Evolutionary conservation across 2,797 vertebrate species (phyloP).

Genomic region (Lemur catta): DNA sequence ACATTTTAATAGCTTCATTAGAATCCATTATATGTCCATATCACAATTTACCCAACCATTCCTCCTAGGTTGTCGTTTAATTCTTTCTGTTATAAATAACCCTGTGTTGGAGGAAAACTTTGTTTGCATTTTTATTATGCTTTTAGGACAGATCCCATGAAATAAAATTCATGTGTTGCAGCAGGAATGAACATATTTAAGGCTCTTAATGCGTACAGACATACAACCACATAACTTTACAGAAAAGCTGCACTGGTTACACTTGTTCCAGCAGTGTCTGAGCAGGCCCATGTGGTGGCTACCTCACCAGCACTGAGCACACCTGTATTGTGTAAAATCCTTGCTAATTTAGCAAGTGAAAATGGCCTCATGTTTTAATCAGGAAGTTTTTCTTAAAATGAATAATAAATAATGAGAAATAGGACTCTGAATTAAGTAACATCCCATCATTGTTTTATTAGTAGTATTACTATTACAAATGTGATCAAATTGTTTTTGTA

Average conservation of each 20-base stretch:
- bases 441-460: background rate
- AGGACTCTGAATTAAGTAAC: background rate
- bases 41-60: constrained; percentile 34
- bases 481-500: background rate
- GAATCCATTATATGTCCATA: background rate
- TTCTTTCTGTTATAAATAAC: constrained; percentile 32
- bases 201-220: background rate
- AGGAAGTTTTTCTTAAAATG: background rate
- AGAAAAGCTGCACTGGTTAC: background rate
- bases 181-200: background rate
- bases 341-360: background rate
- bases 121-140: constrained; percentile 7
- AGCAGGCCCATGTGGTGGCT: background rate
- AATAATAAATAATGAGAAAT: background rate
- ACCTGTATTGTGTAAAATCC: background rate
- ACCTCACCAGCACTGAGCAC: background rate
- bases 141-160: background rate
- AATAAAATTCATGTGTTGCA: constrained; percentile 1
- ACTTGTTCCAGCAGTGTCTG: background rate
- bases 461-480: background rate
- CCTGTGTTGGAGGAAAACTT: background rate
- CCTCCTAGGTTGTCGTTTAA: background rate
- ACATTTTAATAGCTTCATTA: background rate
- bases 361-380: background rate
- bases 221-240: background rate